A percentile compares a stretch with the other conserved stretches of the same genome.
phyloP scores from a whole-genome alignment of 2,113 vertebrate species.

The Planiliza haematocheilus region DNA sequence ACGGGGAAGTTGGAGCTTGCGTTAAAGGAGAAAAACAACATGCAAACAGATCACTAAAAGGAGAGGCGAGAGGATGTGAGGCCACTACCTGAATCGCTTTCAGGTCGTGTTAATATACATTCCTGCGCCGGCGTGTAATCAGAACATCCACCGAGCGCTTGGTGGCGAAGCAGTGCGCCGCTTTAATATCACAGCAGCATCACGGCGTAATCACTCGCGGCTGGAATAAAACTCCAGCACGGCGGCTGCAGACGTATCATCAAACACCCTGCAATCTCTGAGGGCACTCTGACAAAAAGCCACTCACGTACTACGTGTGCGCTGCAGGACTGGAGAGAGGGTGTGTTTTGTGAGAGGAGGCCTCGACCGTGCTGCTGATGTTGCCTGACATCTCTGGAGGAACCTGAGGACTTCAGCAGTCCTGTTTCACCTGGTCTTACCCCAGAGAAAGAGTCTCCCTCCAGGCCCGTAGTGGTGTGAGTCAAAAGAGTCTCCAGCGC shows the following conservation, averaged over 20 bases:
- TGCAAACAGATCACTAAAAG: neutral
- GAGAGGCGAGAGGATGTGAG: neutral
- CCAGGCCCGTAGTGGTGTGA: neutral
- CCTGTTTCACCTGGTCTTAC: slow-evolving; percentile 27
- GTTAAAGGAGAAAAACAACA: neutral
- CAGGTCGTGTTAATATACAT: neutral
- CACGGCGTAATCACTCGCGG: neutral
- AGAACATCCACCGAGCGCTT: neutral
- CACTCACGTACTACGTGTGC: neutral
- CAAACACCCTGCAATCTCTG: neutral
- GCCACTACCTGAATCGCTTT: neutral
- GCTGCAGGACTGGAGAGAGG: neutral
- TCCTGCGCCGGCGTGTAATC: neutral
- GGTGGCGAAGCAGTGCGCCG: neutral
- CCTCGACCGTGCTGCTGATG: slow-evolving; percentile 20
- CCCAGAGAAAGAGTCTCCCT: slow-evolving; percentile 3
- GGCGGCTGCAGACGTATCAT: neutral
- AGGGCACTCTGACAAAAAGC: slow-evolving; percentile 17
- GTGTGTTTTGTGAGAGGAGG: neutral
- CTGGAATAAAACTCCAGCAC: neutral
- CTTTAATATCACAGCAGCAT: neutral
- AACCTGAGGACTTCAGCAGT: neutral
- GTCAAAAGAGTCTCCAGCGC: slow-evolving; percentile 9
- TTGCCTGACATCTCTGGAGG: slow-evolving; percentile 19
- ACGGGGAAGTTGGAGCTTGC: slow-evolving; percentile 1